Conservation (phyloP, 1,140 invertebrate species). For the Lucilia cuprina region DNA sequence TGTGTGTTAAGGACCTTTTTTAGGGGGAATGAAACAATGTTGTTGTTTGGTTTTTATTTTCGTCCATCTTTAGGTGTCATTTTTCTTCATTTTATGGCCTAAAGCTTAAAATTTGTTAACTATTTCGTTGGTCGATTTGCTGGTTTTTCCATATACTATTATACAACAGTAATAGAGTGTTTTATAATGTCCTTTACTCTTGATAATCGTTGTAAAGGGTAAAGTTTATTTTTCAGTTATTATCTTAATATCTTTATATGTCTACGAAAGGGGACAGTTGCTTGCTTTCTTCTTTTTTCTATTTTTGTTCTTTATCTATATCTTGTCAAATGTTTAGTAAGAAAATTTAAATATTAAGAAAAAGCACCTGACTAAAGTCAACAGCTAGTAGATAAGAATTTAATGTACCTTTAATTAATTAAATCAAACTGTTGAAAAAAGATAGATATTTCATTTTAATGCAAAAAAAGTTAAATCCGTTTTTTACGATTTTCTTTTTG, state of each 20-base stretch:
- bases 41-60: not conserved
- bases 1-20: not conserved
- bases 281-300: not conserved
- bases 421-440: too few relatives aligned
- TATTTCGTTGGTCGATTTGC: not conserved
- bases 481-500: too few relatives aligned
- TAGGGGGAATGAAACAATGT: not conserved
- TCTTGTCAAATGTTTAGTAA: not conserved
- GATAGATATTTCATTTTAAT: too few relatives aligned
- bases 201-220: not conserved
- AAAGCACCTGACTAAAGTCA: too few relatives aligned
- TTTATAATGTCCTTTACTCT: not conserved
- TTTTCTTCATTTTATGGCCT: not conserved
- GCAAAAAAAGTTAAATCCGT: too few relatives aligned
- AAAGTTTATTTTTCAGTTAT: not conserved
- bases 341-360: not conserved
- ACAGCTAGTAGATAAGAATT: too few relatives aligned
- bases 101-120: not conserved
- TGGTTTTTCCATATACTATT: not conserved
- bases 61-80: constrained; percentile 4
- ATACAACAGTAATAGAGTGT: not conserved
- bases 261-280: not conserved
- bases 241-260: not conserved
- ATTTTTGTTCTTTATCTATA: not conserved
- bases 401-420: too few relatives aligned